These are phyloP conservation scores for Brachionus sp. DNA, from an alignment of 1,140 invertebrate species.

Conservation along the genomic window DNA sequence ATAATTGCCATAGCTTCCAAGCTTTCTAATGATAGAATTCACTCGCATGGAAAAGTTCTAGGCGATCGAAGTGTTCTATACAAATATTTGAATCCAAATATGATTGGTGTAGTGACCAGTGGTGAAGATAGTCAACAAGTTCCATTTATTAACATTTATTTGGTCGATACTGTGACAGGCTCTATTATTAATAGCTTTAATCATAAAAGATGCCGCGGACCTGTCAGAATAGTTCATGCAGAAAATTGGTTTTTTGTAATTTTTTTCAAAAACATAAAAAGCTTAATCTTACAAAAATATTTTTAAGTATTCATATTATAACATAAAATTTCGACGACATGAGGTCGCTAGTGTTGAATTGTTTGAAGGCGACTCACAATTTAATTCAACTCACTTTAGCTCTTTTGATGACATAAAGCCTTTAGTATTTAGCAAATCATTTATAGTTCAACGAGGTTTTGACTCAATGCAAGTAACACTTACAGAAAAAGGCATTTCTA, in stretches of 20 bases:
- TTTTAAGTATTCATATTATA: slow-evolving; percentile 77
- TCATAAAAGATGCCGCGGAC: slow-evolving; percentile 75
- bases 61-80: slow-evolving; percentile 92
- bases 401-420: slow-evolving; percentile 68
- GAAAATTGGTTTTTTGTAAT: slow-evolving; percentile 84
- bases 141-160: slow-evolving; percentile 65
- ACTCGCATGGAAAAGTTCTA: slow-evolving; percentile 89
- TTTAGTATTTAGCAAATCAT: slow-evolving; percentile 56
- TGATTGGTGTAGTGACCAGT: slow-evolving; percentile 79
- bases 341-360: slow-evolving; percentile 89
- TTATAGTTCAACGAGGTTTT: slow-evolving; percentile 61
- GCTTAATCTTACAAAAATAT: slow-evolving; percentile 49
- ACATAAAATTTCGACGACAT: slow-evolving; percentile 81
- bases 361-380: slow-evolving; percentile 84
- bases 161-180: slow-evolving; percentile 85
- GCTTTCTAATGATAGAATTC: slow-evolving; percentile 73
- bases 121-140: slow-evolving; percentile 71
- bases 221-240: slow-evolving; percentile 84
- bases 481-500: slow-evolving; percentile 82
- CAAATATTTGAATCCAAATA: slow-evolving; percentile 96
- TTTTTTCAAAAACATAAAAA: slow-evolving; percentile 54
- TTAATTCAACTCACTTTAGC: slow-evolving; percentile 79
- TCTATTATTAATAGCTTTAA: slow-evolving; percentile 62
- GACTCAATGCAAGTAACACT: slow-evolving; percentile 50
- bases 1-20: slow-evolving; percentile 28